These are phyloP conservation scores for Leptinotarsa juncta DNA, from an alignment of 2,888 invertebrate genomes.

Conservation along the genomic window DNA sequence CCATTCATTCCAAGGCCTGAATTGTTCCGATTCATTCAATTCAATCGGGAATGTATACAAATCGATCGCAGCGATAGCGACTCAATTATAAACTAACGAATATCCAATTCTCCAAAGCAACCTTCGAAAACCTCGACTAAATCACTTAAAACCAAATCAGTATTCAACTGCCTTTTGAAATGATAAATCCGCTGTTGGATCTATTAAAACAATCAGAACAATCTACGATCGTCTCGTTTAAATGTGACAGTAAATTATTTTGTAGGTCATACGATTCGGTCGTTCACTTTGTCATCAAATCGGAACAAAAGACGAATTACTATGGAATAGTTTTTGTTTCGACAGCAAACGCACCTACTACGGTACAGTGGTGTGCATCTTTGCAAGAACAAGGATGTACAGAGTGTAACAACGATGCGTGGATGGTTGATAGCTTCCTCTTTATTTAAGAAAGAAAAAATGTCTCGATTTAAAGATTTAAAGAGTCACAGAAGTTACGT, in stretches of 20 bases:
- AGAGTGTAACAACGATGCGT: background rate
- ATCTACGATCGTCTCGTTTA: conserved; percentile 22
- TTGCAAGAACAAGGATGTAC: background rate
- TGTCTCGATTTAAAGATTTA: no score
- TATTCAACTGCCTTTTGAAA: background rate
- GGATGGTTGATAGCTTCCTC: no score
- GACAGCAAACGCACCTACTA: conserved; percentile 30
- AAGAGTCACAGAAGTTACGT: no score
- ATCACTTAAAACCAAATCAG: background rate
- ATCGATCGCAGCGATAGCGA: background rate
- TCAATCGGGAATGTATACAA: background rate
- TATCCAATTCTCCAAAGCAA: background rate
- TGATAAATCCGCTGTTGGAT: conserved; percentile 1
- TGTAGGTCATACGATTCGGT: conserved; percentile 49
- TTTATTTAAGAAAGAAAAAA: no score
- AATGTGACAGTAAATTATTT: conserved; percentile 32
- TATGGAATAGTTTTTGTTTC: conserved; percentile 30
- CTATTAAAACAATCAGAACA: conserved; percentile 17
- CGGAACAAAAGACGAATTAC: conserved; percentile 37
- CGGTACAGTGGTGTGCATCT: conserved; percentile 4
- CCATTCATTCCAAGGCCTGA: conserved; percentile 4
- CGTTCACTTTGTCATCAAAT: conserved; percentile 45
- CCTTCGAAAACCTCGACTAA: background rate
- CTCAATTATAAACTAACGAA: background rate
- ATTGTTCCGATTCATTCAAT: conserved; percentile 7